Conservation (phyloP, 2,888 invertebrate genomes). For the Torymus texanus region DNA sequence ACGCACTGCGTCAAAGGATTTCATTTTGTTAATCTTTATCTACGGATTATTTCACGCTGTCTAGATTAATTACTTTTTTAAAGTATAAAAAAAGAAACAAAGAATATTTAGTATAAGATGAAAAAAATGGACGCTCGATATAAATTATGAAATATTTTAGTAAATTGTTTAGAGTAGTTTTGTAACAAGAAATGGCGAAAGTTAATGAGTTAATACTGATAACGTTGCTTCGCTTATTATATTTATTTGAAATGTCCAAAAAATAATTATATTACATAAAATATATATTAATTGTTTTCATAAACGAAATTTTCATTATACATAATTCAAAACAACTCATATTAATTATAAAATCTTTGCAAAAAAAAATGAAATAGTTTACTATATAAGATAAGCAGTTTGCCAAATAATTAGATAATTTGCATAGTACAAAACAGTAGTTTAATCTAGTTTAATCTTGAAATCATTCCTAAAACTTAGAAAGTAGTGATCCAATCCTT, state of each 20-base stretch:
- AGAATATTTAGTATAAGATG: constrained; percentile 66
- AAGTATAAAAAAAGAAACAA: constrained; percentile 52
- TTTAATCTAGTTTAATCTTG: constrained; percentile 47
- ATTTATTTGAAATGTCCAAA: constrained; percentile 53
- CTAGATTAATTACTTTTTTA: constrained; percentile 47
- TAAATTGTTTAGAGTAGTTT: constrained; percentile 55
- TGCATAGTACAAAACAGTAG: constrained; percentile 51
- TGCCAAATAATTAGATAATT: constrained; percentile 51
- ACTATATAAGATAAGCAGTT: constrained; percentile 42
- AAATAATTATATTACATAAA: constrained; percentile 43
- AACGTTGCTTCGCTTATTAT: constrained; percentile 49
- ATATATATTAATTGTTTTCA: constrained; percentile 54
- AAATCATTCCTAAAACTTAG: constrained; percentile 46
- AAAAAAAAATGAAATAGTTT: constrained; percentile 26
- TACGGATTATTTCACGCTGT: constrained; percentile 60
- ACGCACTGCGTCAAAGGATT: constrained; percentile 67
- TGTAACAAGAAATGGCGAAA: constrained; percentile 51
- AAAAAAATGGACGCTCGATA: constrained; percentile 63
- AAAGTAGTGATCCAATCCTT: constrained; percentile 61
- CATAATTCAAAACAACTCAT: constrained; percentile 37
- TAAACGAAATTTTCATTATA: constrained; percentile 54
- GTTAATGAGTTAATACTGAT: constrained; percentile 41
- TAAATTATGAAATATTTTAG: constrained; percentile 67
- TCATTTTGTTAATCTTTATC: constrained; percentile 66
- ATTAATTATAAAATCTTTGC: constrained; percentile 25